A percentile compares a stretch with the other conserved stretches of the same genome.
Conservation (phyloP, 2,888 invertebrate genomes). For the Polyommatus iphigenia region DNA sequence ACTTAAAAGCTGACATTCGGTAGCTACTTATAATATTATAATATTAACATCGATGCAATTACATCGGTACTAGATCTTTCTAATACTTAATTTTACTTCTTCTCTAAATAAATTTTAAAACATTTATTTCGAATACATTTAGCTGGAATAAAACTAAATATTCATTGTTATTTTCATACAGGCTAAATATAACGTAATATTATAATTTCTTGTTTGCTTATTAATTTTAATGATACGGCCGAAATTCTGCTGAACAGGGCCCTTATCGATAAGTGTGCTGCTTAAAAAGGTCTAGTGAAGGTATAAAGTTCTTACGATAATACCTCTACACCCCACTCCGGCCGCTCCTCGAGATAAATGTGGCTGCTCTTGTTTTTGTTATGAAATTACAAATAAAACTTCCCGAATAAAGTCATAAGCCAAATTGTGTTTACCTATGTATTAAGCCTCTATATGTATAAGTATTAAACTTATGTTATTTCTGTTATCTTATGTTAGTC, state of each 20-base stretch:
- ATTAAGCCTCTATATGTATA: not conserved
- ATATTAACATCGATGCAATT: no score
- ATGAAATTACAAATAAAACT: slow-evolving; percentile 39
- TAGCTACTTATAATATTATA: no score
- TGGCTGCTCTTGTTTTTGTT: slow-evolving; percentile 57
- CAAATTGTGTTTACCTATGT: slow-evolving; percentile 31
- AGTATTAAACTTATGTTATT: not conserved
- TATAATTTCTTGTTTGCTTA: slow-evolving; percentile 49
- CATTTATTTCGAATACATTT: no score
- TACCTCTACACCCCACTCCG: slow-evolving; percentile 66
- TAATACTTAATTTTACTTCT: no score
- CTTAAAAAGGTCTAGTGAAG: slow-evolving; percentile 63
- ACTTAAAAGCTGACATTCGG: no score
- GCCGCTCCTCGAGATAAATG: slow-evolving; percentile 71
- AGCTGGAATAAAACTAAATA: not conserved
- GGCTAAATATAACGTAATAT: slow-evolving; percentile 12
- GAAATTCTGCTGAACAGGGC: slow-evolving; percentile 68
- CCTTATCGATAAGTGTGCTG: slow-evolving; percentile 60
- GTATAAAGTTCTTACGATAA: slow-evolving; percentile 68
- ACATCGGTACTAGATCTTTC: no score
- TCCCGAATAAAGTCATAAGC: slow-evolving; percentile 46
- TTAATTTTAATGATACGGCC: slow-evolving; percentile 73
- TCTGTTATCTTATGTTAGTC: no score
- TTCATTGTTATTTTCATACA: slow-evolving; percentile 3
- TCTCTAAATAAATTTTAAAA: no score